Conservation (phyloP, 2,113 vertebrate species). For the Toxotes jaculatrix region DNA sequence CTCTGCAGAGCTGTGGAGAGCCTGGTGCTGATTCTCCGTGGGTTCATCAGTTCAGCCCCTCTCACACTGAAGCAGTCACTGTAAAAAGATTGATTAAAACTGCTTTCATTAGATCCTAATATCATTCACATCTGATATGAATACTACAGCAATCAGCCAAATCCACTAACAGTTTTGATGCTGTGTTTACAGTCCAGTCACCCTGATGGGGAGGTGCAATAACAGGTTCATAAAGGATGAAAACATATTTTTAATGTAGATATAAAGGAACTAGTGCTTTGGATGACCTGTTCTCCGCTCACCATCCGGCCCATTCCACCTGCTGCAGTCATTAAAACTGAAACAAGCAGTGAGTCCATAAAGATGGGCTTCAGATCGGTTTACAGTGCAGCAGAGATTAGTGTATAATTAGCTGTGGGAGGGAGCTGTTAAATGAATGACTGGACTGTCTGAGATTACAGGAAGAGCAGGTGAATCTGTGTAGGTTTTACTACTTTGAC, state of each 20-base stretch:
- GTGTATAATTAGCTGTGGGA: not conserved
- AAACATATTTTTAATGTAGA: not conserved
- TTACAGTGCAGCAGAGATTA: conserved; percentile 5
- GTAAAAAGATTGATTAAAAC: too few species aligned
- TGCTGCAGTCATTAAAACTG: not conserved
- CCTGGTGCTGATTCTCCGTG: too few species aligned
- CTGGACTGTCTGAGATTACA: not conserved
- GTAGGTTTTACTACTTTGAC: not conserved
- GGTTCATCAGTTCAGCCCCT: too few species aligned
- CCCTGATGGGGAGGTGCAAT: not conserved
- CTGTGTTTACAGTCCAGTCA: not conserved
- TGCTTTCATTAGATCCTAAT: too few species aligned
- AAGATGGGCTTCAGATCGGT: not conserved
- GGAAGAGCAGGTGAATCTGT: not conserved
- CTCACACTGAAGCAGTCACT: too few species aligned
- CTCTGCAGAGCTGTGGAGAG: too few species aligned
- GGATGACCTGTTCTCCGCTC: not conserved
- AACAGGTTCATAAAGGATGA: not conserved
- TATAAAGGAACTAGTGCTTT: not conserved
- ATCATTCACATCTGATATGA: too few species aligned
- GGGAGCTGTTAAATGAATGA: not conserved
- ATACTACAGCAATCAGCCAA: not conserved
- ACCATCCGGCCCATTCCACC: not conserved
- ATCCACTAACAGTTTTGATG: not conserved
- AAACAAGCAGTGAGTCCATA: not conserved